Evolutionary conservation across 53 echinoderm and acorn worm genomes (phyloP).

Genomic region (Temnopleurus reevesii): DNA sequence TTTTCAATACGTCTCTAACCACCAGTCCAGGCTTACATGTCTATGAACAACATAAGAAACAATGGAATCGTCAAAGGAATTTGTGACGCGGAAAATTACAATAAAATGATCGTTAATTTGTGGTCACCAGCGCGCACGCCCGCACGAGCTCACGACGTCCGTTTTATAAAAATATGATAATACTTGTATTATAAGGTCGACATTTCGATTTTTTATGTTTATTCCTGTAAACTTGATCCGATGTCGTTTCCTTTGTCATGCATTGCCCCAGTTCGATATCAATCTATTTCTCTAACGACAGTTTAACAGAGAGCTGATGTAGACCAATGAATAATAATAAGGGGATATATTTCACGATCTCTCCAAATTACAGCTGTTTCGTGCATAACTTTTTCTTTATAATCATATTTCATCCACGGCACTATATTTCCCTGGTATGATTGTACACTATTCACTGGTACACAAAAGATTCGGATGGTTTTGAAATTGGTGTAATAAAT

Average conservation of each 20-base stretch:
- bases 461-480: constrained; percentile 7
- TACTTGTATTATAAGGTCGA: constrained; percentile 12
- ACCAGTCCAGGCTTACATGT: background rate
- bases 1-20: background rate
- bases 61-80: background rate
- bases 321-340: constrained; percentile 4
- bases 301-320: background rate
- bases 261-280: background rate
- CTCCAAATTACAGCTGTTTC: constrained; percentile 23
- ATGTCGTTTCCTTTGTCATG: background rate
- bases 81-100: constrained; percentile 37
- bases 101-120: constrained; percentile 37
- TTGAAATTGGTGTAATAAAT: constrained; percentile 29
- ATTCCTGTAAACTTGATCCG: background rate
- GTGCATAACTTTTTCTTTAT: background rate
- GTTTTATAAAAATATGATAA: background rate
- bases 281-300: background rate
- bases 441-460: background rate
- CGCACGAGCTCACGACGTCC: background rate
- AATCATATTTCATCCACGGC: background rate
- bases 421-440: background rate
- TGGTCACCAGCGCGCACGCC: background rate
- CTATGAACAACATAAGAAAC: constrained; percentile 13
- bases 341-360: background rate
- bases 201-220: constrained; percentile 8